Evolutionary conservation across 2,113 vertebrate species (phyloP).

Genomic region (Sinocyclocheilus grahami): DNA sequence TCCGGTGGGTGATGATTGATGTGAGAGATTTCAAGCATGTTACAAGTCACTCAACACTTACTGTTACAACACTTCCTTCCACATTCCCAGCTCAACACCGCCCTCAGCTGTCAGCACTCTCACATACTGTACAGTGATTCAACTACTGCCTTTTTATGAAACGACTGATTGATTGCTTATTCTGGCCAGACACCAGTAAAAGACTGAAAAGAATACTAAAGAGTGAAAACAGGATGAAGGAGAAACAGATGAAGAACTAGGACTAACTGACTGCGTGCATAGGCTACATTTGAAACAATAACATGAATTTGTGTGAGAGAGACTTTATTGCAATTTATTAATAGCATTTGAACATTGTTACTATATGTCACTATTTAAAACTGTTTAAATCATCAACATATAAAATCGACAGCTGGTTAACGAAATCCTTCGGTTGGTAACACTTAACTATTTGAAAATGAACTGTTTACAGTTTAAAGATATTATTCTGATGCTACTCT

Average conservation of each 20-base stretch:
- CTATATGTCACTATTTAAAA: background rate
- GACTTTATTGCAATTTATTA: background rate
- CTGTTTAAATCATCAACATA: no score
- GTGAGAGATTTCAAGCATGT: background rate
- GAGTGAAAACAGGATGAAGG: background rate
- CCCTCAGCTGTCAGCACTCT: background rate
- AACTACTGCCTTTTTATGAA: background rate
- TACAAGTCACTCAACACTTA: no score
- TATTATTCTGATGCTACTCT: no score
- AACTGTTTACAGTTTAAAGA: no score
- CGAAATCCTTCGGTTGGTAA: no score
- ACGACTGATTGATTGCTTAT: background rate
- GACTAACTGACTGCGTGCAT: background rate
- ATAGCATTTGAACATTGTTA: background rate
- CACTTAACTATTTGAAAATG: no score
- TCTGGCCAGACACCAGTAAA: background rate
- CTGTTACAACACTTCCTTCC: no score
- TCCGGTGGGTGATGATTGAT: background rate
- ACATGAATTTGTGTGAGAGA: background rate
- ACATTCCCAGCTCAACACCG: background rate
- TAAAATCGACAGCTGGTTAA: no score
- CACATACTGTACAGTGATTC: no score
- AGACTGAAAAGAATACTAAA: background rate
- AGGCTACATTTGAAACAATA: background rate
- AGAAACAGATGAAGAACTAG: background rate